Evolutionary conservation across 2,888 invertebrate species (phyloP), one percentile per base, ranked within the genome.

Genomic region (Eupithecia dodoneata): DNA sequence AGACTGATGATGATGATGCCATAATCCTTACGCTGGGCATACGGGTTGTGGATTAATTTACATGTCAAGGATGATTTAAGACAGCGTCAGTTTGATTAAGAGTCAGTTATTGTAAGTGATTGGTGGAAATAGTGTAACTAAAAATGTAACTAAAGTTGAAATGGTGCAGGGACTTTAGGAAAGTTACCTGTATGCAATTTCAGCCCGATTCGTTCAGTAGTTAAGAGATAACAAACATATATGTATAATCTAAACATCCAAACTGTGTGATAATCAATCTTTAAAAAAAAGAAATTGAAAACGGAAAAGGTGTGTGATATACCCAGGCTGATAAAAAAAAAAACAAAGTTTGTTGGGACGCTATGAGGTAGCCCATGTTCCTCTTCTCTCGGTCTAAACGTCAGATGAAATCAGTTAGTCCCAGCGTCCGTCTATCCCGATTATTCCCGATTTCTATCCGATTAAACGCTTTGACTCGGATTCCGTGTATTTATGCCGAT

Each of bases 401-500:
- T 79, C 76, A 70, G 79, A 79, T 81, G 76, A 77, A 79, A 80
- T 77, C 76, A 74, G 70, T 73, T 69, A 65, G 15, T 5, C 15
- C 74, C 74, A 30, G 66, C 65, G 66, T 73, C 75, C 67, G 75
- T 71, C 75, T 67, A 67, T 49, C 44, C 73, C 69, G 79, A 70
- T 76, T 76, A 76, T 73, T 66, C 80, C 81, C 82, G 83, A 85
- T 87, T 85, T 83, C 85, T 82, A 84, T 84, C 85, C 82, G 87
- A 87, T 87, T 87, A 83, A 78, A 77, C 81, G 82, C 83, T 86
- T 85, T 87, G 83, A 87, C 77, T 83, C 81, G 15, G 75, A n/a
- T 30, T 41, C 79, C 82, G 82, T 85, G 84, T 86, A 47, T 86
- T 86, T 82, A 85, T 86, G 77, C 80, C 81, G 80, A 81, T 84